Conservation (phyloP, 2,888 invertebrate species). For the Rhingia rostrata region DNA sequence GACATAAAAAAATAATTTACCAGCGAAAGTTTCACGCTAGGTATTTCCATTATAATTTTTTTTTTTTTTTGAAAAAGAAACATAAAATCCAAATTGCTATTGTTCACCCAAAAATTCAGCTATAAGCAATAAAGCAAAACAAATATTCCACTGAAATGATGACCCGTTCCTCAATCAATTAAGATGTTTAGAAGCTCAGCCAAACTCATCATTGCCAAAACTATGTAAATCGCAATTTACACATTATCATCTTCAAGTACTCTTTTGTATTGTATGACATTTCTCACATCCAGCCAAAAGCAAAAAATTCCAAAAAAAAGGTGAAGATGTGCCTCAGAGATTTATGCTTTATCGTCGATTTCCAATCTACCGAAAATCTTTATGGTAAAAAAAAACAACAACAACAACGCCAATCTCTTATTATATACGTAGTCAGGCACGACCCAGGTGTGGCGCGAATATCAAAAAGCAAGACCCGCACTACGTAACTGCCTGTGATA, state of each 20-base stretch:
- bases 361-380: conserved; percentile 30
- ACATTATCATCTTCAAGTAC: conserved; percentile 16
- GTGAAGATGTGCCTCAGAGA: conserved; percentile 35
- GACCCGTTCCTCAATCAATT: conserved; percentile 38
- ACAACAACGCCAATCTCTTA: conserved; percentile 20
- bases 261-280: conserved; percentile 19
- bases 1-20: too few species aligned
- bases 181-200: conserved; percentile 28
- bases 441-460: conserved; percentile 70
- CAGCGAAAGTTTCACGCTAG: too few species aligned
- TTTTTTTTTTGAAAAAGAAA: too few species aligned
- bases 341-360: conserved; percentile 43
- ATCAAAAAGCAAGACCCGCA: conserved; percentile 30
- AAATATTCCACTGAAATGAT: conserved; percentile 15
- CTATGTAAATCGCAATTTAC: conserved; percentile 31
- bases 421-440: conserved; percentile 25
- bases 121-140: conserved; percentile 14
- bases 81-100: not conserved
- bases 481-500: conserved; percentile 8
- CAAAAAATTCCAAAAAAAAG: conserved; percentile 7
- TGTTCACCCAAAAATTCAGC: conserved; percentile 24
- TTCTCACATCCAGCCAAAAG: not conserved
- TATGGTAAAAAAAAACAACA: not conserved
- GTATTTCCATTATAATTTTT: too few species aligned
- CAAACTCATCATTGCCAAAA: conserved; percentile 4